Evolutionary conservation across 2,113 vertebrate genomes (phyloP).

Genomic region (Phylloscopus trochilus): DNA sequence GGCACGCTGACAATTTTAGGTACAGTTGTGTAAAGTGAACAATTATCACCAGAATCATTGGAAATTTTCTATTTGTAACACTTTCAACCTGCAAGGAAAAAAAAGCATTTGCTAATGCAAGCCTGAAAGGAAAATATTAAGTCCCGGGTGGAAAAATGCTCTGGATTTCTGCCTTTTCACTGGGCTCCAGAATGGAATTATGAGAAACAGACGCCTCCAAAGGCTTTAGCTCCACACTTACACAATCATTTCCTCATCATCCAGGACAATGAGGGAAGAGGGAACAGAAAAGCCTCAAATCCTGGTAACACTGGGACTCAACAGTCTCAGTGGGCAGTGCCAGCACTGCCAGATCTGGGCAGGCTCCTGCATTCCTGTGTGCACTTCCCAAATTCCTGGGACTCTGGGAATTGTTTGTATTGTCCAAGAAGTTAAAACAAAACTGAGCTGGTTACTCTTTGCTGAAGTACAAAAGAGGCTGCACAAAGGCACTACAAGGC

Average conservation of each 20-base stretch:
- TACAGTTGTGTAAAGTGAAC: neutral
- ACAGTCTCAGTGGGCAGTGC: neutral
- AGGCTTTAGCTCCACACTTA: neutral
- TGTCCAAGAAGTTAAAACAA: neutral
- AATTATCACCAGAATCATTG: neutral
- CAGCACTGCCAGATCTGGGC: neutral
- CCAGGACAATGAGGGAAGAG: neutral
- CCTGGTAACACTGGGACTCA: neutral
- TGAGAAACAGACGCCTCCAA: neutral
- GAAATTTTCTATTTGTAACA: neutral
- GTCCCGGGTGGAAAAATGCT: neutral
- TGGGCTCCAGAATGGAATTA: neutral
- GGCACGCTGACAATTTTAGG: neutral
- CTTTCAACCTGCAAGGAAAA: neutral
- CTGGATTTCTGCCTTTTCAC: constrained; percentile 18
- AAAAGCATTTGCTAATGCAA: neutral
- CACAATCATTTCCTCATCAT: neutral
- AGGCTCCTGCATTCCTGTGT: neutral
- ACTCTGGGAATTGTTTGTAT: neutral
- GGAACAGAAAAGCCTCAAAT: neutral
- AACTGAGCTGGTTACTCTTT: neutral
- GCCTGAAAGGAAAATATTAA: constrained; percentile 40
- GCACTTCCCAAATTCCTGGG: neutral
- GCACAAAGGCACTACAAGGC: neutral
- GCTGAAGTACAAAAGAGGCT: neutral